Conservation (phyloP, 2,888 invertebrate species). For the Rhopalosiphum nymphaeae region DNA sequence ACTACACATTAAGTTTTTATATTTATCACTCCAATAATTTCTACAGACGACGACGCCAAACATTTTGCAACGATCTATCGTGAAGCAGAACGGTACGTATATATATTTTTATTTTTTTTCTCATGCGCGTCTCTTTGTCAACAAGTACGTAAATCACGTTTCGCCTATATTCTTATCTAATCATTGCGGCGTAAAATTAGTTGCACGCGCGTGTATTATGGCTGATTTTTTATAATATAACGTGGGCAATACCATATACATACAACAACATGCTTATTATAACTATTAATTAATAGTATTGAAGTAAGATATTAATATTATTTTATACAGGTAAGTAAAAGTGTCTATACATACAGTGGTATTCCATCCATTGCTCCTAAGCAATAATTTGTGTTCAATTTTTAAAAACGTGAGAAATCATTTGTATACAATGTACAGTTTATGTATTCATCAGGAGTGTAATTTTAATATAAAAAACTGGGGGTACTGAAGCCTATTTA, state of each 20-base stretch:
- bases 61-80: not conserved
- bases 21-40: not conserved
- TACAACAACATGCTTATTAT: not conserved
- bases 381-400: no score
- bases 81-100: not conserved
- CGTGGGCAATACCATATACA: not conserved
- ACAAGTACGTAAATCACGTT: not conserved
- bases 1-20: not conserved
- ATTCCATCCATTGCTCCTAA: not conserved
- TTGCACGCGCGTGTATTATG: not conserved
- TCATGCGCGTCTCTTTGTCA: not conserved
- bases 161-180: not conserved
- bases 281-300: not conserved
- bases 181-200: not conserved
- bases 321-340: not conserved
- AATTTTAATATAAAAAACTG: no score
- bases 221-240: not conserved
- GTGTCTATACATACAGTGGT: not conserved
- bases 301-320: not conserved
- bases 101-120: not conserved
- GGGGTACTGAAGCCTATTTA: no score
- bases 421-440: no score
- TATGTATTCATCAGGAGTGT: no score
- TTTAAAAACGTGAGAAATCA: no score
- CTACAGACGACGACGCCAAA: not conserved